Conservation (phyloP, 2,888 invertebrate genomes). For the Lasioglossum villosulum region DNA sequence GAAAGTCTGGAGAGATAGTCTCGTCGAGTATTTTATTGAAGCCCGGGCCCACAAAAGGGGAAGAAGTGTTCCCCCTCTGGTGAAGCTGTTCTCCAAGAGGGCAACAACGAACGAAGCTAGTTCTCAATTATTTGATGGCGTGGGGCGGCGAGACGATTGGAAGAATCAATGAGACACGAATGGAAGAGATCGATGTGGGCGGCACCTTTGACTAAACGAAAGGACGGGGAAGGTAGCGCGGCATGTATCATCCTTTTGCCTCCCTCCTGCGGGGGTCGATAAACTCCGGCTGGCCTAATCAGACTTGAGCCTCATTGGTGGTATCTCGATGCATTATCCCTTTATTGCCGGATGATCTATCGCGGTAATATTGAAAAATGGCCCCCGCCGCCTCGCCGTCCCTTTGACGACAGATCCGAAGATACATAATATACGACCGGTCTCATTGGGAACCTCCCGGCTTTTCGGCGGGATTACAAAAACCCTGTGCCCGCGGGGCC, state of each 20-base stretch:
- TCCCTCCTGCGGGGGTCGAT: slow-evolving; percentile 66
- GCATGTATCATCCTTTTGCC: slow-evolving; percentile 70
- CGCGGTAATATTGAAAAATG: slow-evolving; percentile 78
- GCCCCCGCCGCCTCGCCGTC: slow-evolving; percentile 59
- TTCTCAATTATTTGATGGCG: slow-evolving; percentile 43
- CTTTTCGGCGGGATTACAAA: slow-evolving; percentile 69
- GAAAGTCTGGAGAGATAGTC: slow-evolving; percentile 35
- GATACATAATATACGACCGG: slow-evolving; percentile 73
- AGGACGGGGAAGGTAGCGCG: slow-evolving; percentile 61
- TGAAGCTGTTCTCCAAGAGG: background rate
- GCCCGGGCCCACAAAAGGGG: slow-evolving; percentile 22
- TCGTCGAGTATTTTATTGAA: slow-evolving; percentile 63
- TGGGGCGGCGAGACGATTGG: slow-evolving; percentile 43
- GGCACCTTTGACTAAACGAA: slow-evolving; percentile 70
- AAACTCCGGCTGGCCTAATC: slow-evolving; percentile 72
- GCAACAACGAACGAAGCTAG: slow-evolving; percentile 26
- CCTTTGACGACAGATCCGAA: slow-evolving; percentile 75
- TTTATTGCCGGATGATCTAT: slow-evolving; percentile 76
- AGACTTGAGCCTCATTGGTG: slow-evolving; percentile 70
- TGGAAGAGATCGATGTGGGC: slow-evolving; percentile 70
- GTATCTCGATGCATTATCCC: slow-evolving; percentile 69
- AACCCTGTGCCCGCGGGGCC: slow-evolving; percentile 43
- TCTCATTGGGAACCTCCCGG: slow-evolving; percentile 56
- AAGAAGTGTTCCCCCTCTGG: background rate
- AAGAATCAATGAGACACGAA: slow-evolving; percentile 69